These are phyloP conservation scores for Boloria euphrosyne DNA, from an alignment of 2,888 invertebrate genomes.

Conservation along the genomic window DNA sequence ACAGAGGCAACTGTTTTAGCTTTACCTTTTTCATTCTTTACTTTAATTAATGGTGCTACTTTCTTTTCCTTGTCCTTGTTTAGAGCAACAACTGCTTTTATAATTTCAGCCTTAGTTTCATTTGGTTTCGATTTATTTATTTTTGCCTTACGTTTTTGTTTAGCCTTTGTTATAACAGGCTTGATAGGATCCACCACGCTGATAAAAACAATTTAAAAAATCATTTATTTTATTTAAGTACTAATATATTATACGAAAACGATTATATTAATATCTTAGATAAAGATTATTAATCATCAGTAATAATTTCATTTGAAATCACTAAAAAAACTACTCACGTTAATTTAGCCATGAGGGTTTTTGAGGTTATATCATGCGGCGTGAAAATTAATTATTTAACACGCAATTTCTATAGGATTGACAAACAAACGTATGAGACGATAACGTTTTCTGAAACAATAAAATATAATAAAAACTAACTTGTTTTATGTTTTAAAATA, in stretches of 20 bases:
- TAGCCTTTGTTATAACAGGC: constrained; percentile 12
- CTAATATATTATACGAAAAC: not conserved
- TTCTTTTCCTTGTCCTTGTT: not conserved
- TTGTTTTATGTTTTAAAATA: too few relatives aligned
- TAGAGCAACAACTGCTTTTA: not conserved
- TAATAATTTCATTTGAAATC: not conserved
- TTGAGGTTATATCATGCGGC: constrained; percentile 36
- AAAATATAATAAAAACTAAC: too few relatives aligned
- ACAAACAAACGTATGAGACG: too few relatives aligned
- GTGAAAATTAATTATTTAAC: not conserved
- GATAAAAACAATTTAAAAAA: not conserved
- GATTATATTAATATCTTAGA: too few relatives aligned
- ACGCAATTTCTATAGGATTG: too few relatives aligned
- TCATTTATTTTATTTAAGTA: not conserved
- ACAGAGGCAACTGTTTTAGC: not conserved
- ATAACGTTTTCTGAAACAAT: too few relatives aligned
- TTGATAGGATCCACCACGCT: constrained; percentile 8
- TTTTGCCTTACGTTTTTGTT: constrained; percentile 11
- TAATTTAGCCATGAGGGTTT: constrained; percentile 36
- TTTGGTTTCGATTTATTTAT: constrained; percentile 10
- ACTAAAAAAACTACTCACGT: constrained; percentile 18
- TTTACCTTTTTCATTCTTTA: constrained; percentile 5
- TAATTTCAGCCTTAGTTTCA: constrained; percentile 1
- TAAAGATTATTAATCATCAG: not conserved
- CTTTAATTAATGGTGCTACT: not conserved